These are phyloP conservation scores for Peromyscus eremicus DNA, from an alignment of 2,797 vertebrate species.

Conservation along the genomic window DNA sequence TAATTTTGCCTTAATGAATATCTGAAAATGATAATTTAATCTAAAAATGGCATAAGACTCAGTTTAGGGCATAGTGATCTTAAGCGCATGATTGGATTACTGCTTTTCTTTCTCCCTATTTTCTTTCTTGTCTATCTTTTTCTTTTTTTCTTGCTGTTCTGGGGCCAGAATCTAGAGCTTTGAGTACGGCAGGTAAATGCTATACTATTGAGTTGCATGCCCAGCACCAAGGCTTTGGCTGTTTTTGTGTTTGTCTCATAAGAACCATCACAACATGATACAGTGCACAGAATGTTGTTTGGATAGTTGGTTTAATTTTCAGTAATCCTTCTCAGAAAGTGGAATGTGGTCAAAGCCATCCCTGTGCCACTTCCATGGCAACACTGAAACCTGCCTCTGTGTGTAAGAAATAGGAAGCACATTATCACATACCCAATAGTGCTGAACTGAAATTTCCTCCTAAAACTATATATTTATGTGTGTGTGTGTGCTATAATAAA, in stretches of 20 bases:
- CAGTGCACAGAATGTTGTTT: neutral
- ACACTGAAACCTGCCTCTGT: neutral
- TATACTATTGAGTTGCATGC: neutral
- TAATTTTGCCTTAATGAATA: neutral
- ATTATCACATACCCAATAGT: neutral
- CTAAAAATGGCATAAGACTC: neutral
- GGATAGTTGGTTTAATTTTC: neutral
- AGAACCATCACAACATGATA: neutral
- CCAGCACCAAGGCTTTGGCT: neutral
- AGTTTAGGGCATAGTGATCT: neutral
- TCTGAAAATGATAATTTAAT: neutral
- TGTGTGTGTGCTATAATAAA: neutral
- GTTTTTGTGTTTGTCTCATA: neutral
- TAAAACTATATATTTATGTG: neutral
- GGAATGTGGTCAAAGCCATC: neutral
- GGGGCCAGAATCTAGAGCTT: neutral
- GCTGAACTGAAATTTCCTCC: neutral
- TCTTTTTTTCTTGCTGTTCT: neutral
- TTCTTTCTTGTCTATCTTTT: neutral
- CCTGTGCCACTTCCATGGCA: neutral
- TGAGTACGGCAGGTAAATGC: neutral
- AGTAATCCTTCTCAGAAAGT: neutral
- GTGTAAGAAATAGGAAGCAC: neutral
- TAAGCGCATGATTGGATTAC: neutral
- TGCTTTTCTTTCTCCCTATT: neutral